These are phyloP conservation scores for Rhadinocentrus ornatus DNA, from an alignment of 2,797 vertebrate species.

Conservation along the genomic window DNA sequence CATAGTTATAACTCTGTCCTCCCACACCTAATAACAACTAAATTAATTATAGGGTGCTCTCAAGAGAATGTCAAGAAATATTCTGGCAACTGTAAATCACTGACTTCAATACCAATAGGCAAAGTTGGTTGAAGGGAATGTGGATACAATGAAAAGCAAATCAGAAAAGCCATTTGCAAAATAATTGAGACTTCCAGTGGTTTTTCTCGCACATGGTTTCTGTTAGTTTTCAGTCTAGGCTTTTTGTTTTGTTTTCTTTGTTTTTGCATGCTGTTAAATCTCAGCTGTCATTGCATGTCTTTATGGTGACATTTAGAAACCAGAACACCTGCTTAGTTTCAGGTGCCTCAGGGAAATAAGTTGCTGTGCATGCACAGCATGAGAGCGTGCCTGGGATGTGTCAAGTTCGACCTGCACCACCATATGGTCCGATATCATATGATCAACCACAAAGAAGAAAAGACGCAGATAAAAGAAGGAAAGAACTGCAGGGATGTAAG, in stretches of 20 bases:
- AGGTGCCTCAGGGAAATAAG: constrained; percentile 75
- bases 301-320: constrained; percentile 64
- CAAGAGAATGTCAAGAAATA: constrained; percentile 57
- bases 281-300: constrained; percentile 63
- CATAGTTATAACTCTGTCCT: constrained; percentile 74
- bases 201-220: constrained; percentile 56
- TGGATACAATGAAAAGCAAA: constrained; percentile 22
- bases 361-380: constrained; percentile 59
- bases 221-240: constrained; percentile 42
- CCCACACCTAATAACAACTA: constrained; percentile 68
- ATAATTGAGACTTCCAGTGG: constrained; percentile 23
- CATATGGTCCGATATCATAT: constrained; percentile 71
- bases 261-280: constrained; percentile 54
- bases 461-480: constrained; percentile 18
- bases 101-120: constrained; percentile 61
- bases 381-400: constrained; percentile 66
- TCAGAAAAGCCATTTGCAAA: constrained; percentile 13
- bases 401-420: constrained; percentile 66
- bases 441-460: constrained; percentile 54
- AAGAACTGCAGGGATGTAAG: constrained; percentile 34
- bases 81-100: constrained; percentile 68
- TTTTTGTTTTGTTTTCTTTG: constrained; percentile 22
- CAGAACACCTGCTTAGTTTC: constrained; percentile 70
- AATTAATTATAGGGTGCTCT: constrained; percentile 71
- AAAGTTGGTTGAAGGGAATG: constrained; percentile 19